Evolutionary conservation across 92 coral and sea anemone genomes (phyloP).

Genomic region (Umimayanthus chanpuru): DNA sequence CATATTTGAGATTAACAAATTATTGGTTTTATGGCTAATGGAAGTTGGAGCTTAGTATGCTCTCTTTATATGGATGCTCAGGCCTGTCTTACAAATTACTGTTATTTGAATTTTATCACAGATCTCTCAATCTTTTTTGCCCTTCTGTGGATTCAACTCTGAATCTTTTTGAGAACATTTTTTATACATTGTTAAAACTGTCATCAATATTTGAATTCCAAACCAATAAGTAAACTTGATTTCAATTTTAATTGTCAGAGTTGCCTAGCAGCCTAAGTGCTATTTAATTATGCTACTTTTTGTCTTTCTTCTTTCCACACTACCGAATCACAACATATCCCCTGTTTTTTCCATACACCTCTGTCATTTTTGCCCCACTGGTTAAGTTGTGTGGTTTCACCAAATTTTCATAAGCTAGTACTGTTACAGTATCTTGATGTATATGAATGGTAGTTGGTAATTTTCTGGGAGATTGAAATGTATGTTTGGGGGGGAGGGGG

Average conservation of each 20-base stretch:
- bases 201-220: neutral
- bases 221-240: neutral
- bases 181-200: neutral
- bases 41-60: neutral
- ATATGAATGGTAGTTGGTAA: neutral
- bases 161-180: neutral
- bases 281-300: no score
- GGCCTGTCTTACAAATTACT: no score
- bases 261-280: neutral
- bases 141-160: neutral
- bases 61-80: no score
- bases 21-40: neutral
- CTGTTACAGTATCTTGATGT: no score
- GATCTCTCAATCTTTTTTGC: neutral
- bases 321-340: no score
- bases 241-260: neutral
- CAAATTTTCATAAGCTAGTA: no score
- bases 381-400: no score
- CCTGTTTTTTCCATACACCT: no score
- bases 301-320: no score
- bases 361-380: no score
- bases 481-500: neutral
- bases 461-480: neutral
- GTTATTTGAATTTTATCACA: no score
- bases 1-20: neutral